phyloP scores from a whole-genome alignment of 2,113 vertebrate species.

The Nerophis ophidion region DNA sequence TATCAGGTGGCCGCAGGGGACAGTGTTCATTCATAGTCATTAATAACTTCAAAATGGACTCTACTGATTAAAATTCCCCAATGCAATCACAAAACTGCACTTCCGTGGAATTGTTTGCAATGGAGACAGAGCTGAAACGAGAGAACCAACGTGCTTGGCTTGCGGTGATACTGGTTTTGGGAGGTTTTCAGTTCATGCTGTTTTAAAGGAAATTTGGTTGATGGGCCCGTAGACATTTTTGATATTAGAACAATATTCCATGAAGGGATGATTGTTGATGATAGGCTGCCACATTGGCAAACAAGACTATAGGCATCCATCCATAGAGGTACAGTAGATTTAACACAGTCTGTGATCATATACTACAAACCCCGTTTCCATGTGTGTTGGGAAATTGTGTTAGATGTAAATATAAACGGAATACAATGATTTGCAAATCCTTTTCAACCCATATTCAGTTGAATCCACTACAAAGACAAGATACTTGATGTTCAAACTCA shows the following conservation, averaged over 20 bases:
- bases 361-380: too few relatives aligned
- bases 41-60: constrained; percentile 33
- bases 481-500: too few relatives aligned
- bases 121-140: constrained; percentile 32
- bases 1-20: constrained; percentile 21
- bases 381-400: too few relatives aligned
- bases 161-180: constrained; percentile 49
- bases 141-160: constrained; percentile 45
- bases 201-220: constrained; percentile 62
- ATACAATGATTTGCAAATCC: too few relatives aligned
- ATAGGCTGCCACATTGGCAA: neutral
- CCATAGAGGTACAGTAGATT: neutral
- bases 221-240: constrained; percentile 43
- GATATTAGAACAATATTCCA: constrained; percentile 52
- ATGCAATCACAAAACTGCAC: constrained; percentile 44
- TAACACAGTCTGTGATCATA: neutral
- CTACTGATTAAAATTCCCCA: constrained; percentile 31
- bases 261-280: constrained; percentile 1
- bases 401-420: too few relatives aligned
- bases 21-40: constrained; percentile 30
- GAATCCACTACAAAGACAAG: too few relatives aligned
- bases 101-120: constrained; percentile 34
- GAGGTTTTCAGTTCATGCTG: constrained; percentile 24
- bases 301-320: neutral
- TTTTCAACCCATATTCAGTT: too few relatives aligned